Evolutionary conservation across 2,113 vertebrate species (phyloP), one percentile per base, ranked within the genome.

Genomic region (Passerina amoena): DNA sequence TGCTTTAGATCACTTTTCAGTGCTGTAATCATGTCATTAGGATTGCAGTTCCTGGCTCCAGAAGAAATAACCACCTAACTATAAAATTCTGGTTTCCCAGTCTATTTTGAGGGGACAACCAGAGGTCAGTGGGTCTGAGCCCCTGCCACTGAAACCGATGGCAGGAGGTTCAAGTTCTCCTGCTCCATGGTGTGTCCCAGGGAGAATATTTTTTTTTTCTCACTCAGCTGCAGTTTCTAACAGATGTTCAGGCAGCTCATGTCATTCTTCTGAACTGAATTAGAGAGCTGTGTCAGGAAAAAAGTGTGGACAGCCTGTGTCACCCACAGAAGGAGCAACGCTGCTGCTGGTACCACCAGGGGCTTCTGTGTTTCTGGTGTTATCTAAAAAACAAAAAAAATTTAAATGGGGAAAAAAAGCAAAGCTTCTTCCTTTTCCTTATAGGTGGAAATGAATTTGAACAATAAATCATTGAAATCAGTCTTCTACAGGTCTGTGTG

Each of bases 1-100:
- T 94, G 78, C 83, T 86, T 92, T 9, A 92, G 92, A 71, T 90
- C 92, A 63, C 82, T 93, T 94, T 90, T 96, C 90, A 96, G 44
- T 20, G 47, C 72, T 94, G 61, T 60, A 96, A 96, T 83, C 51
- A 71, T 92, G 80, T 84, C 90, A 90, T 82, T 92, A 84, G 48
- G 33, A 84, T 50, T 72, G 20, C 45, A 90, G 7, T 82, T 90
- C 70, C 72, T 86, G 88, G 65, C 72, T 93, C 65, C 75, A 90
- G 56, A 88, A 92, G 85, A 80, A 92, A 66, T 51, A 96, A 76
- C 54, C 30, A 53, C 40, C 69, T 94, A 92, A 75, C 65, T 88
- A 64, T 22, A 94, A 93, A 65, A 48, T 91, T 57, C 73, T 94
- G 57, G 40, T 86, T 86, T 92, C 86, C 48, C 48, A 23, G 82